Conservation (phyloP, 2,797 vertebrate species). For the Crenichthys baileyi region DNA sequence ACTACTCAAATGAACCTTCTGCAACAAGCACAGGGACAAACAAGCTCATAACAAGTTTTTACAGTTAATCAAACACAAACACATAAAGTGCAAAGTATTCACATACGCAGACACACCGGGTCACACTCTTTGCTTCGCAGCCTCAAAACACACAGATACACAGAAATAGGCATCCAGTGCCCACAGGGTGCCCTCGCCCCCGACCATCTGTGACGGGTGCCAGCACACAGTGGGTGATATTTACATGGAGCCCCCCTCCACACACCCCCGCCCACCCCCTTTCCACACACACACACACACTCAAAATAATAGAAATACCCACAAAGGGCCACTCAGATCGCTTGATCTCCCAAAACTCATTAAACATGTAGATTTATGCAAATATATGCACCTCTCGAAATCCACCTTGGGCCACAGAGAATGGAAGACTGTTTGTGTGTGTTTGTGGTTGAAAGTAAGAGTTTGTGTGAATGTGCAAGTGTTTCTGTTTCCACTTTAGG, state of each 20-base stretch:
- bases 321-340: slow-evolving; percentile 77
- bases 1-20: slow-evolving; percentile 23
- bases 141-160: slow-evolving; percentile 60
- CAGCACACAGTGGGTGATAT: slow-evolving; percentile 78
- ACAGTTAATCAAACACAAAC: slow-evolving; percentile 26
- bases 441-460: slow-evolving; percentile 41
- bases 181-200: slow-evolving; percentile 78
- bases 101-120: slow-evolving; percentile 18
- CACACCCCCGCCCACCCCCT: slow-evolving; percentile 6
- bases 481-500: slow-evolving; percentile 52
- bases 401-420: slow-evolving; percentile 82
- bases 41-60: slow-evolving; percentile 15
- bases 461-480: slow-evolving; percentile 37
- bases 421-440: slow-evolving; percentile 49
- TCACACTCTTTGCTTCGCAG: slow-evolving; percentile 54
- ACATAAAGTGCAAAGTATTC: slow-evolving; percentile 29
- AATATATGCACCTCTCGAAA: slow-evolving; percentile 84
- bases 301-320: slow-evolving; percentile 64
- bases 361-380: slow-evolving; percentile 82
- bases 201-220: slow-evolving; percentile 80
- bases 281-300: slow-evolving; percentile 5
- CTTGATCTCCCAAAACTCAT: slow-evolving; percentile 82
- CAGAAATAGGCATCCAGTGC: slow-evolving; percentile 78
- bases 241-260: slow-evolving; percentile 66
- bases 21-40: slow-evolving; percentile 14